Conservation (phyloP, 2,113 vertebrate species). For the Xenopus borealis region DNA sequence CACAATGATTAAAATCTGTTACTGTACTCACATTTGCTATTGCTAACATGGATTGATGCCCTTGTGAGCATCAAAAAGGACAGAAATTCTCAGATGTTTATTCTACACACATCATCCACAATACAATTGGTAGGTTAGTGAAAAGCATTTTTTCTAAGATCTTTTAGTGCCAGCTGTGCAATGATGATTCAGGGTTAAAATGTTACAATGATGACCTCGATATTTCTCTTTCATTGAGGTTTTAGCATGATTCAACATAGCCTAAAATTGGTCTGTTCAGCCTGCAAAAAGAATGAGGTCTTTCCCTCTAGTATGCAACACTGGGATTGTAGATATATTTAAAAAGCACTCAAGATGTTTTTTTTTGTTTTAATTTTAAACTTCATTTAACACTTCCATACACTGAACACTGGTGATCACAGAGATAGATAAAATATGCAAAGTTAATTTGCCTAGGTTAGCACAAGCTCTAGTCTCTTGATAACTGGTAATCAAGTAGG, state of each 20-base stretch:
- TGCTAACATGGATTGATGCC: constrained; percentile 29
- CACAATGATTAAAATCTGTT: constrained; percentile 28
- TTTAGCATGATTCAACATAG: constrained; percentile 13
- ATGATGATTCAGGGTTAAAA: constrained; percentile 32
- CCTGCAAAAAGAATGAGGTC: constrained; percentile 9
- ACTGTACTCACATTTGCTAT: neutral
- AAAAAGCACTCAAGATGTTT: no score
- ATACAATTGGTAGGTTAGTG: constrained; percentile 31
- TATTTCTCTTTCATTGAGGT: constrained; percentile 3
- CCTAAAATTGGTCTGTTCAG: constrained; percentile 14
- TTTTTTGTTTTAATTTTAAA: no score
- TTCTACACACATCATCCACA: constrained; percentile 28
- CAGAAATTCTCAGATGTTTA: constrained; percentile 34
- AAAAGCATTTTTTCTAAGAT: constrained; percentile 28
- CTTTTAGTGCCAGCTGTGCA: constrained; percentile 21
- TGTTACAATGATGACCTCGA: constrained; percentile 24
- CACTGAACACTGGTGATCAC: no score
- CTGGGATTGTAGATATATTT: neutral
- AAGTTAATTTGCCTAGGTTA: no score
- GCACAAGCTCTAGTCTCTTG: no score
- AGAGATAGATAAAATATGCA: no score
- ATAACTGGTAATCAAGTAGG: no score
- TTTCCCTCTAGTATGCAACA: neutral
- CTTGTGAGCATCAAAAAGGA: constrained; percentile 29
- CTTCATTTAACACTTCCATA: no score